Evolutionary conservation across 2,113 vertebrate species (phyloP).

Genomic region (Apteryx mantelli): DNA sequence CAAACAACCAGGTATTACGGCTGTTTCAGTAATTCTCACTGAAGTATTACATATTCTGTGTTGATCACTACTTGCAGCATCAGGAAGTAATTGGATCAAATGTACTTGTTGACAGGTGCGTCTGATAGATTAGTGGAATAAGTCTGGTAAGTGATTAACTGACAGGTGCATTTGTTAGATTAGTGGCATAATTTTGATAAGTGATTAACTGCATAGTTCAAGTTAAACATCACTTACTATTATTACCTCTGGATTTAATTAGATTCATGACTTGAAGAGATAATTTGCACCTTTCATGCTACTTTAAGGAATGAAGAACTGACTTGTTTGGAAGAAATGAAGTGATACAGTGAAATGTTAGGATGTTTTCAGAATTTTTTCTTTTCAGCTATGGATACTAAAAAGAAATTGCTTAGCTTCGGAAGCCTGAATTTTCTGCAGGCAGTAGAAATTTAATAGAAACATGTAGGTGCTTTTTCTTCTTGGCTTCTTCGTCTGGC

Average conservation of each 20-base stretch:
- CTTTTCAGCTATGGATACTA: neutral
- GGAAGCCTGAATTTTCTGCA: neutral
- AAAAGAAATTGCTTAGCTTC: neutral
- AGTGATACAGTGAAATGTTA: neutral
- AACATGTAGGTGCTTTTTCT: neutral
- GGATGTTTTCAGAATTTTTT: neutral
- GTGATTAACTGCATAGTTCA: neutral
- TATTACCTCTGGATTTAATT: slow-evolving; percentile 22
- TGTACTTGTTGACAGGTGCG: neutral
- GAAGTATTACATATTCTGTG: rapidly evolving
- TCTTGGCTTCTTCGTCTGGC: neutral
- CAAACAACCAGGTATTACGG: slow-evolving; percentile 88
- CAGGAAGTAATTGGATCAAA: neutral
- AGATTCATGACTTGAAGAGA: neutral
- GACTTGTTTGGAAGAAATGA: neutral
- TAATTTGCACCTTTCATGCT: neutral
- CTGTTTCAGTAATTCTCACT: neutral
- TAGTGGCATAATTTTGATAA: neutral
- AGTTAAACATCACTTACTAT: neutral
- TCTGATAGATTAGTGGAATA: neutral
- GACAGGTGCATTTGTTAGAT: neutral
- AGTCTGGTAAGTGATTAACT: neutral
- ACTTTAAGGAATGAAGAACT: neutral
- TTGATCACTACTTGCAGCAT: neutral
- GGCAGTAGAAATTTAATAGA: neutral